Base-by-base conservation (phyloP, 2,797 vertebrate species). In the Helicolenus hilgendorfi region DNA sequence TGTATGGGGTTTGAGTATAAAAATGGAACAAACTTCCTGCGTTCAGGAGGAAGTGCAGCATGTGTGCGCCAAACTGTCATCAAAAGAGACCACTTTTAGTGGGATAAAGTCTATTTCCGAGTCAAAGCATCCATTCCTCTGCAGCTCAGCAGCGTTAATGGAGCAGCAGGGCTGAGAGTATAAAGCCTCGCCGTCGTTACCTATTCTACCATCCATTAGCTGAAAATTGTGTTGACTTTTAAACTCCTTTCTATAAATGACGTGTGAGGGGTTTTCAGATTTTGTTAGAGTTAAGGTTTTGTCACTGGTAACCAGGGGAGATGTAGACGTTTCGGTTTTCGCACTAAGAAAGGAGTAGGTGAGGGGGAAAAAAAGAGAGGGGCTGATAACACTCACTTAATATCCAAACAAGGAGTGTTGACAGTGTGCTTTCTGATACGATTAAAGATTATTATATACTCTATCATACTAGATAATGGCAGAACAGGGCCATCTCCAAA, bases 81-180 rank as follows among this genome's bases (percentile, higher is more conserved):
- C 84, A 84, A 86, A 93, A 93, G 81, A 89, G 89, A 55, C 29
- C 93, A 85, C 85, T 95, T 96, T 94, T 83, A 90, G 81, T 89
- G 45, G 80, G 71, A 89, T 92, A 75, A 92, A 94, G 78, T 69
- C 87, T 79, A 80, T 94, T 95, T 95, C 79, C 38, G 36, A 92
- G 88, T 92, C 89, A 90, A 89, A 91, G 83, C 84, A 85, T 85
- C 80, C 78, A 58, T 87, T 84, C 77, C 74, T 81, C 77, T 75
- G 76, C 49, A 89, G 86, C 92, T 88, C 85, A 10, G 85, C 67
- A 6, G 75, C 89, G 86, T 89, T 91, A 93, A 92, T 91, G 91
- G 91, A 89, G 79, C 72, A 67, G 77, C 58, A 7, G 68, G 70
- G 72, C 72, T 73, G 71, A 80, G 79, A 78, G 76, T 62, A 22